Percentiles rank a stretch among this genome's conserved stretches.
phyloP scores from a whole-genome alignment of 1,140 invertebrate species.

The Ceratina japonica region DNA sequence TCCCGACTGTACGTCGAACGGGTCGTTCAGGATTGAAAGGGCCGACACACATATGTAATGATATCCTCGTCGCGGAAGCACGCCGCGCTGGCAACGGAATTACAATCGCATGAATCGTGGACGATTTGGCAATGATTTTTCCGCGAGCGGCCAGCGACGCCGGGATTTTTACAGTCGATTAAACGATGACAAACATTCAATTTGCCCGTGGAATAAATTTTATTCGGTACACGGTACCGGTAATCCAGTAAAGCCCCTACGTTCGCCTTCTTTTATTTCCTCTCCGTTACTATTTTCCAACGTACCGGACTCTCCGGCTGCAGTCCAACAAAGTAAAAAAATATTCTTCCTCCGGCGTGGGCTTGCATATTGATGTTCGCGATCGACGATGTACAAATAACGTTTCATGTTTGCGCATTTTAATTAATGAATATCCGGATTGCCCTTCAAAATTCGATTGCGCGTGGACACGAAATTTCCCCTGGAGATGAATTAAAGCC shows the following conservation, averaged over 20 bases:
- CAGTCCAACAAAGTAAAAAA: too few relatives aligned
- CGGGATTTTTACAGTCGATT: constrained; percentile 48
- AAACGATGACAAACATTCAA: constrained; percentile 53
- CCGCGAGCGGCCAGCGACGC: not conserved
- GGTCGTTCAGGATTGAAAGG: constrained; percentile 4
- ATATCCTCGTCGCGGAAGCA: constrained; percentile 17
- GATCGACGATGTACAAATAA: too few relatives aligned
- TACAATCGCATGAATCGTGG: constrained; percentile 27
- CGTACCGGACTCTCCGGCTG: too few relatives aligned
- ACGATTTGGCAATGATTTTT: constrained; percentile 49
- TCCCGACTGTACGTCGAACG: not conserved
- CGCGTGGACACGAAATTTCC: not conserved
- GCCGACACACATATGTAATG: constrained; percentile 18
- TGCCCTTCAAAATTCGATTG: too few relatives aligned
- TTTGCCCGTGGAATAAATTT: constrained; percentile 38
- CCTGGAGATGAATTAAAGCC: not conserved
- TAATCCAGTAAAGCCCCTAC: not conserved
- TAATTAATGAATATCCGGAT: too few relatives aligned
- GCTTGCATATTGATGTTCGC: too few relatives aligned
- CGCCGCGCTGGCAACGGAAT: constrained; percentile 30
- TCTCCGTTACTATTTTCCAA: not conserved
- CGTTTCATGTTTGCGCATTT: too few relatives aligned
- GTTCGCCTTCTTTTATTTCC: not conserved
- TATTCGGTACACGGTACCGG: constrained; percentile 23
- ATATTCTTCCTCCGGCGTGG: not conserved